These are phyloP conservation scores for Garra rufa DNA, from an alignment of 2,113 vertebrate species.

Conservation along the genomic window DNA sequence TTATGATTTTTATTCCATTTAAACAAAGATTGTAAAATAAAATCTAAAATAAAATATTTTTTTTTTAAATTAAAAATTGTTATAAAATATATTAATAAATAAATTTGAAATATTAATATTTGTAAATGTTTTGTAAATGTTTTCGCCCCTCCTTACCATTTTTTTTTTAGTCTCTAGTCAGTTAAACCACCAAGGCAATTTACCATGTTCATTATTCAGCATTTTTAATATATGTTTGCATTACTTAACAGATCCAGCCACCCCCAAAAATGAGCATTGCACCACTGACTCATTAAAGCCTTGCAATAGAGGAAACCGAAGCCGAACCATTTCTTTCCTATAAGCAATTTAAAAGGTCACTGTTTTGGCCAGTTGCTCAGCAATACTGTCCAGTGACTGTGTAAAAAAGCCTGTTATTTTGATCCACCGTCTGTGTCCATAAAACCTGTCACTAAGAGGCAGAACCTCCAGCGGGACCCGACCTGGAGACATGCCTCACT, in stretches of 20 bases:
- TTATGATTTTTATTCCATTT: no score
- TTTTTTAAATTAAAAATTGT: no score
- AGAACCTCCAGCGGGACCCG: slow-evolving; percentile 23
- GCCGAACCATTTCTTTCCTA: slow-evolving; percentile 8
- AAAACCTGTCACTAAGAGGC: slow-evolving; percentile 31
- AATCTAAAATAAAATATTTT: no score
- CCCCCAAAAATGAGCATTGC: neutral
- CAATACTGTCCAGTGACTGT: slow-evolving; percentile 37
- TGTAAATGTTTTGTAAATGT: no score
- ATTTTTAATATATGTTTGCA: neutral
- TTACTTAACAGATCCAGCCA: neutral
- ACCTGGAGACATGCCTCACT: slow-evolving; percentile 39
- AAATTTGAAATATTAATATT: no score
- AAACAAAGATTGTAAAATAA: no score
- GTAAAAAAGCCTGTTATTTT: slow-evolving; percentile 31
- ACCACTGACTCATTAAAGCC: slow-evolving; percentile 15
- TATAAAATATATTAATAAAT: no score
- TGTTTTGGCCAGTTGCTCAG: slow-evolving; percentile 47
- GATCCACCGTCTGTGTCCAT: slow-evolving; percentile 41
- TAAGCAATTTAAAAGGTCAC: slow-evolving; percentile 41
- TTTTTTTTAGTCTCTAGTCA: neutral
- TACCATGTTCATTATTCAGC: neutral
- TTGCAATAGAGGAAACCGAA: slow-evolving; percentile 1
- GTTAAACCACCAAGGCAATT: neutral
- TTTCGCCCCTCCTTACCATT: neutral